phyloP scores from a whole-genome alignment of 2,797 vertebrate species.

The Dryobates pubescens region DNA sequence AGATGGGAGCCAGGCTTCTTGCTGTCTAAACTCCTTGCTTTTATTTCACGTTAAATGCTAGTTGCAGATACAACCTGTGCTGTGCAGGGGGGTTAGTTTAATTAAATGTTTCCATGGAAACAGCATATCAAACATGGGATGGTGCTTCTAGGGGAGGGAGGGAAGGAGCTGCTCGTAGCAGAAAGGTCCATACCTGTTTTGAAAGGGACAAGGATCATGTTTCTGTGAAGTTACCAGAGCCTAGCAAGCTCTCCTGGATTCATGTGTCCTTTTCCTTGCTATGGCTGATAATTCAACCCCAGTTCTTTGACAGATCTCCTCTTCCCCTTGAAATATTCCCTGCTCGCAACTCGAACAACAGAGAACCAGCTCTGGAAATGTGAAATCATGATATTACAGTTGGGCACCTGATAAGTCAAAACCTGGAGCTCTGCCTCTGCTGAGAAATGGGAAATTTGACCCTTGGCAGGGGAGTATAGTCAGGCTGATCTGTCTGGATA shows the following conservation, averaged over 20 bases:
- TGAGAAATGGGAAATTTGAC: not conserved
- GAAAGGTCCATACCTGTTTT: not conserved
- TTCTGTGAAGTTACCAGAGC: conserved; percentile 1
- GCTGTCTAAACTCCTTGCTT: conserved; percentile 32
- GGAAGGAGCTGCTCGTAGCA: not conserved
- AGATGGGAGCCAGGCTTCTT: not conserved
- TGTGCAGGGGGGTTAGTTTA: conserved; percentile 32
- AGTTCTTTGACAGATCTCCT: not conserved
- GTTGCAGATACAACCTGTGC: conserved; percentile 39
- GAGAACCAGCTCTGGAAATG: not conserved
- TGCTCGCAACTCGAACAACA: not conserved
- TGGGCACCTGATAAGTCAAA: not conserved
- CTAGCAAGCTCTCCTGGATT: conserved; percentile 4
- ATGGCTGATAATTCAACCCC: not conserved
- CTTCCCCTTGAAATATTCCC: not conserved
- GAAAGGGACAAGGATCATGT: not conserved
- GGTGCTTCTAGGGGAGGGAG: not conserved
- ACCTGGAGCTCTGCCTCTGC: not conserved
- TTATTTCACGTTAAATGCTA: conserved; percentile 44
- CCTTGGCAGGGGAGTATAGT: not conserved
- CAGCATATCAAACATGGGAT: conserved; percentile 17
- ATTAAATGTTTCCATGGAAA: conserved; percentile 64
- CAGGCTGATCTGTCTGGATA: not conserved
- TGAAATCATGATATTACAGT: not conserved
- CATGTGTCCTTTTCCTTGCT: not conserved